phyloP scores from a whole-genome alignment of 2,888 invertebrate genomes.

The Patella depressa region DNA sequence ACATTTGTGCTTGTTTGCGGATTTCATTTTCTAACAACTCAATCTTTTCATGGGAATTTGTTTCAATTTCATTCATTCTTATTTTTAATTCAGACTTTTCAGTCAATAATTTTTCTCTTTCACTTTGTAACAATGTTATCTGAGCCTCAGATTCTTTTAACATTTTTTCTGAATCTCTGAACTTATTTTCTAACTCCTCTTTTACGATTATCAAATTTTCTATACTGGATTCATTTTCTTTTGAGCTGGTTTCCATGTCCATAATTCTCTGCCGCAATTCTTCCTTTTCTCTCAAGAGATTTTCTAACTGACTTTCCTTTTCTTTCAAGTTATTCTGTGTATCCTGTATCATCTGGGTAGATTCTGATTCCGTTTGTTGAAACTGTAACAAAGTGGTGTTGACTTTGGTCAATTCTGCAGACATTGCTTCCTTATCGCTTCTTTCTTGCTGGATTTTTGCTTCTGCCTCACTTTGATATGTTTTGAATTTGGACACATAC shows the following conservation, averaged over 20 bases:
- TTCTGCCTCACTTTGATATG: conserved; percentile 46
- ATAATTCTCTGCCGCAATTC: conserved; percentile 33
- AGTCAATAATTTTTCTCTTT: conserved; percentile 9
- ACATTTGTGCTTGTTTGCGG: no score
- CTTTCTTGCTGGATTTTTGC: conserved; percentile 33
- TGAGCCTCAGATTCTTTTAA: conserved; percentile 12
- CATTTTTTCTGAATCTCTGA: conserved; percentile 23
- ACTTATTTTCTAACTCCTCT: conserved; percentile 19
- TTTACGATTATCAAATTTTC: conserved; percentile 14
- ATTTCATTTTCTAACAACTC: no score
- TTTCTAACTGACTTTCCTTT: conserved; percentile 33
- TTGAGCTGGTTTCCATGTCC: conserved; percentile 15
- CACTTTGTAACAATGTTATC: conserved; percentile 5
- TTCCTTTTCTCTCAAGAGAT: conserved; percentile 27
- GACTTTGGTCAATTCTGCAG: conserved; percentile 52
- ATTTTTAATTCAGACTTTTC: conserved; percentile 11
- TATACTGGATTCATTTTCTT: conserved; percentile 23
- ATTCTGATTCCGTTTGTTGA: conserved; percentile 51
- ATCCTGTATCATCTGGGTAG: conserved; percentile 43
- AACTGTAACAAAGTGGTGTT: conserved; percentile 57
- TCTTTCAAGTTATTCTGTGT: conserved; percentile 31
- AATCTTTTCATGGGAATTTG: not conserved
- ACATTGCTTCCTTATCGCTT: conserved; percentile 50
- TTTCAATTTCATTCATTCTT: not conserved
- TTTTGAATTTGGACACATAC: conserved; percentile 57